Evolutionary conservation across 1,140 invertebrate genomes (phyloP), one percentile per base, ranked within the genome.

Genomic region (Panagrolaimus sp.): DNA sequence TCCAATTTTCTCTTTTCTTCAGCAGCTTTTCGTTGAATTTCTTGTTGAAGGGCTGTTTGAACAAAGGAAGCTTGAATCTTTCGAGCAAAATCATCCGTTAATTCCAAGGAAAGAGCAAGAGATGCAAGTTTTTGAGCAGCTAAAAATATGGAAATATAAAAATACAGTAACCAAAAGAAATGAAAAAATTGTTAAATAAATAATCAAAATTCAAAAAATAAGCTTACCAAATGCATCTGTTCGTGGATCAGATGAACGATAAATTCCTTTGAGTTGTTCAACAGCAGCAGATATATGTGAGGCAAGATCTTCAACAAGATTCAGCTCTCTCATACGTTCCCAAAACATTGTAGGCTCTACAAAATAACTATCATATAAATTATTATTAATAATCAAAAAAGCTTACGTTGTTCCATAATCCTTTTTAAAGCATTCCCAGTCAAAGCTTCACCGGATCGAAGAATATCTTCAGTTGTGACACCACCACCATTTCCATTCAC

Each of bases 211-310:
- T 26, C 17, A 17, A 45, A 64, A 47, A 9, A 3, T 1, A 21
- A 45, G 17, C 74, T 44, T 73, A 77, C 75, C 76, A 55, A 76
- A 77, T 46, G 79, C 77, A 21, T 70, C 69, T 68, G 76, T 77
- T 43, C 38, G 65, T 45, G 28, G 44, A 32, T 67, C 76, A 4
- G 74, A 63, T 14, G 43, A 67, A 14, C 63, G 28, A 52, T 79
- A 79, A 43, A 77, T 58, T 28, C 46, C 43, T 46, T 70, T 75
- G 15, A 77, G 10, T 17, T 67, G 65, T 14, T 77, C 75, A 38
- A 77, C 67, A 17, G 75, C 62, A 6, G 46, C 45, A 32, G 69
- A 62, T 26, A 77, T 32, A n/a, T 68, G 52, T 32, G 74, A 63
- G 14, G 79, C 46, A n/a, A 77, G 45, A 43, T 79, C 75, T 24